Percentiles rank a stretch among this genome's conserved stretches.
These are phyloP conservation scores for Rhinichthys klamathensis DNA, from an alignment of 2,113 vertebrate species.

Conservation along the genomic window DNA sequence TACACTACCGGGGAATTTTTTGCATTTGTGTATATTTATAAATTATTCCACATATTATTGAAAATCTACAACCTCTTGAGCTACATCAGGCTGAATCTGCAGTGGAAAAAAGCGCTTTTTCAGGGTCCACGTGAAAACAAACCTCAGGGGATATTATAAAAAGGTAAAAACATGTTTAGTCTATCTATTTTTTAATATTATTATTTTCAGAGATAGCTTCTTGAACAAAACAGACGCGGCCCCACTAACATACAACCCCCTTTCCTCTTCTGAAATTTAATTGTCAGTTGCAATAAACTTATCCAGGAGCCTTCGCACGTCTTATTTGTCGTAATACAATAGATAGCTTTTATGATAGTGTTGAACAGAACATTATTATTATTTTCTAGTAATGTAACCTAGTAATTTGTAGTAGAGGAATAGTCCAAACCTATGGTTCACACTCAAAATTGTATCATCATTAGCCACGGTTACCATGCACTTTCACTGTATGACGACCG, in stretches of 20 bases:
- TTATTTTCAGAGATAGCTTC: not conserved
- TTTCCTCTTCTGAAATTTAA: not conserved
- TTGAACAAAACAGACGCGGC: not conserved
- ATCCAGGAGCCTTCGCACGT: not conserved
- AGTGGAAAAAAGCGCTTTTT: conserved; percentile 27
- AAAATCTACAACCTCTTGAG: conserved; percentile 15
- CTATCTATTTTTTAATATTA: not conserved
- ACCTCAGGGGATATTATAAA: conserved; percentile 53
- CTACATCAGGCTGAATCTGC: conserved; percentile 31
- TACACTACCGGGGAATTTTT: conserved; percentile 13
- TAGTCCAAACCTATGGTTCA: not conserved
- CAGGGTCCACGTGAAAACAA: conserved; percentile 42
- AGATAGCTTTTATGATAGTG: not conserved
- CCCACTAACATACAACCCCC: not conserved
- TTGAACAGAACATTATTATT: not conserved
- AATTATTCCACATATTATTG: conserved; percentile 3
- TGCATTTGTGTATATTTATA: conserved; percentile 49
- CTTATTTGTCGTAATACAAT: not conserved
- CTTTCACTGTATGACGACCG: not conserved
- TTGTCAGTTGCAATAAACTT: conserved; percentile 31
- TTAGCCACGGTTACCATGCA: not conserved
- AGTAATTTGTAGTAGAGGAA: not conserved
- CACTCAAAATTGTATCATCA: not conserved
- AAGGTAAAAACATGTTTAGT: not conserved
- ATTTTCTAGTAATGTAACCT: not conserved